phyloP scores from a whole-genome alignment of 2,113 vertebrate species.

The Stigmatopora nigra region DNA sequence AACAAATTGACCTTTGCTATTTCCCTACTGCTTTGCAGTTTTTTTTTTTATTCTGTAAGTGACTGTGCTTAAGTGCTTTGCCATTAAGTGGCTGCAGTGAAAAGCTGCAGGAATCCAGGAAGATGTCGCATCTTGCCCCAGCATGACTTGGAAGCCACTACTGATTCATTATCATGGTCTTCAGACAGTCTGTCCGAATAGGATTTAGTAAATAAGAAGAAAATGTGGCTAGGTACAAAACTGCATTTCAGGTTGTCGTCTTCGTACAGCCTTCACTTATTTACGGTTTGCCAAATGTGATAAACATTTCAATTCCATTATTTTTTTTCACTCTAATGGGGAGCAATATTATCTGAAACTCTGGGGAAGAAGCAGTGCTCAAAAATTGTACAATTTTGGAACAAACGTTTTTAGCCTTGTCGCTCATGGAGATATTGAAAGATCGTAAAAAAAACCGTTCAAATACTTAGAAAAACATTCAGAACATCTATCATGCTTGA shows the following conservation, averaged over 20 bases:
- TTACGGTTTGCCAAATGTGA: neutral
- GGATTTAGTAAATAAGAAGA: constrained; percentile 43
- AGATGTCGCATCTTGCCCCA: constrained; percentile 14
- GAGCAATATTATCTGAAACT: neutral
- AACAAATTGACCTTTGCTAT: neutral
- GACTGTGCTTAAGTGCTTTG: constrained; percentile 27
- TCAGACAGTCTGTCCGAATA: constrained; percentile 37
- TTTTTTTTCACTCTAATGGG: neutral
- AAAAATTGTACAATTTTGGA: neutral
- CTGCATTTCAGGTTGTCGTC: neutral
- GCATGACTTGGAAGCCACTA: constrained; percentile 20
- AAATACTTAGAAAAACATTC: too few relatives aligned
- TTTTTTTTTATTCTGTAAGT: constrained; percentile 7
- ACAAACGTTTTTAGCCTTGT: too few relatives aligned
- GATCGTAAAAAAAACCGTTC: too few relatives aligned
- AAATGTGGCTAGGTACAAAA: constrained; percentile 21
- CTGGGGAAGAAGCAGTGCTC: neutral
- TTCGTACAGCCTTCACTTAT: neutral
- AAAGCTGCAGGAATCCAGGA: constrained; percentile 27
- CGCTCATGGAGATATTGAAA: too few relatives aligned
- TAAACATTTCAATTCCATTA: neutral
- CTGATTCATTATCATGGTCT: constrained; percentile 19
- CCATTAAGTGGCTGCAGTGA: constrained; percentile 20
- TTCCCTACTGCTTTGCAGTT: constrained; percentile 4
- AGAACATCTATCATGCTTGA: too few relatives aligned